These are phyloP conservation scores for Rhynchomys soricoides DNA, from an alignment of 2,113 vertebrate species.

Conservation along the genomic window DNA sequence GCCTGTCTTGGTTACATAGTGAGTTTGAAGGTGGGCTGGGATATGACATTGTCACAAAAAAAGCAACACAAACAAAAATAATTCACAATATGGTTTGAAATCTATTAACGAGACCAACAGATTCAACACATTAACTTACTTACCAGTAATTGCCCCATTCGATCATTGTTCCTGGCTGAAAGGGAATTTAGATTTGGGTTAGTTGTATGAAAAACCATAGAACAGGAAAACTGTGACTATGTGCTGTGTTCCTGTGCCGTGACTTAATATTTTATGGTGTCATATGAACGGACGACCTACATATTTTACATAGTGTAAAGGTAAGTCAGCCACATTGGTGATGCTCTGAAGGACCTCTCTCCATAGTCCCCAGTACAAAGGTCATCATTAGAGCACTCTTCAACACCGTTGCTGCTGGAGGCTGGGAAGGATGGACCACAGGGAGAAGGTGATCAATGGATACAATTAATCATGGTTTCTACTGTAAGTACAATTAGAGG, in stretches of 20 bases:
- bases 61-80: neutral
- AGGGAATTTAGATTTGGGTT: constrained; percentile 72
- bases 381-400: neutral
- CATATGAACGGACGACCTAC: neutral
- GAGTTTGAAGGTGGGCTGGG: neutral
- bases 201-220: neutral
- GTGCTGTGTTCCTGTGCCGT: neutral
- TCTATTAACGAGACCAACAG: neutral
- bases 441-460: neutral
- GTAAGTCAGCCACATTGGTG: neutral
- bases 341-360: neutral
- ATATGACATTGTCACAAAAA: neutral
- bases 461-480: too few relatives aligned
- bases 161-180: constrained; percentile 99
- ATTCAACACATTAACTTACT: constrained; percentile 71
- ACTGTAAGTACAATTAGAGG: neutral
- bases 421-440: neutral
- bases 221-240: neutral
- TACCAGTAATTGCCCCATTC: constrained; percentile 99
- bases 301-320: neutral
- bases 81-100: neutral
- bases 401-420: neutral
- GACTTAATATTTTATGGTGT: neutral
- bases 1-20: neutral
- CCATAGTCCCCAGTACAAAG: neutral